Evolutionary conservation across 2,113 vertebrate genomes (phyloP), one percentile per base, ranked within the genome.

Genomic region (Uropsilus gracilis): DNA sequence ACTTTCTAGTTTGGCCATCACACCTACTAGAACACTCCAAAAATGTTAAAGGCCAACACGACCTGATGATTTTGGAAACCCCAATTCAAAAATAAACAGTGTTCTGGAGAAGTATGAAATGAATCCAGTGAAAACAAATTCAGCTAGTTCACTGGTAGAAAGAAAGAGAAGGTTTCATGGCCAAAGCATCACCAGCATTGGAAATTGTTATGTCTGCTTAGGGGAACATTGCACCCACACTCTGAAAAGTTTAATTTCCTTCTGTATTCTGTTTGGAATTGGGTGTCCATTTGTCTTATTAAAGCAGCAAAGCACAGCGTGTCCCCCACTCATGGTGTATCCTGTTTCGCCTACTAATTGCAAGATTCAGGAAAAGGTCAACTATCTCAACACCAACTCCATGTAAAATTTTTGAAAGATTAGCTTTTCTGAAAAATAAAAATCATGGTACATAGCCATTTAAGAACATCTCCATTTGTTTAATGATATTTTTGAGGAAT

Each of bases 351-450:
- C 34, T 28, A 61, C 44, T 93, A 64, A 64, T 71, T 80, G 75
- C 39, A 53, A 89, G 71, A 59, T 80, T 94, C 75, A 37, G 32
- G 50, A 18, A 84, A 96, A 96, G 80, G 90, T 87, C 81, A 94
- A 5, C 89, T 59, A 83, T 66, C 39, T 68, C 55, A 86, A 89
- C 16, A 63, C 80, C 48, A 76, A 30, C n/a, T 50, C 46, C 12
- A 53, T 55, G 78, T 14, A 66, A 86, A 30, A 18, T 5, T 17
- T 82, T 86, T 71, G 26, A 89, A 42, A 30, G 39, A 53, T 64
- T 44, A 20, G 83, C 20, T 97, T 71, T 75, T 73, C 69, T 48
- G 16, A 82, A 92, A 50, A 61, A 37, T 28, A 44, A 42, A 59
- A 76, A 61, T 68, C 32, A 81, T 59, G n/a, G 37, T 32, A 3